Conservation (phyloP, 2,888 invertebrate species). For the Perithous albicinctus region DNA sequence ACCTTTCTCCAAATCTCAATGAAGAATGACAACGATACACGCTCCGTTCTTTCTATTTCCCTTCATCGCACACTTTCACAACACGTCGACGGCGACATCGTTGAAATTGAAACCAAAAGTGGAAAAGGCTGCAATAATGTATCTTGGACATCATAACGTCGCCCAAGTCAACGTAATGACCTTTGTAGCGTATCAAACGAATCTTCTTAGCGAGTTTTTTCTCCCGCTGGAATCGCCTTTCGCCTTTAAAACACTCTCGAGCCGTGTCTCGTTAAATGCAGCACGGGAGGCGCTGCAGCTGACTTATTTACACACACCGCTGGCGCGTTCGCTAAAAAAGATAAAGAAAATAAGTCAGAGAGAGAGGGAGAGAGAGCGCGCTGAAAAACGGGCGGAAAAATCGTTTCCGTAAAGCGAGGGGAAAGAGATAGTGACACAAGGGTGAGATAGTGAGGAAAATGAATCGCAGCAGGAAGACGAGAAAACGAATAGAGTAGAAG, state of each 20-base stretch:
- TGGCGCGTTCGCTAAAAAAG: constrained; percentile 9
- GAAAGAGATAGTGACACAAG: constrained; percentile 3
- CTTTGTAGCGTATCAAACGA: constrained; percentile 66
- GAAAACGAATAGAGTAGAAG: background rate
- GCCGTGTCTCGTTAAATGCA: constrained; percentile 43
- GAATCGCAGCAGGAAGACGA: background rate
- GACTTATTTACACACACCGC: constrained; percentile 59
- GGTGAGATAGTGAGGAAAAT: constrained; percentile 3
- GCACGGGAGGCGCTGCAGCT: constrained; percentile 50
- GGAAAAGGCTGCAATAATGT: constrained; percentile 65
- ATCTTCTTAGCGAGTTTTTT: constrained; percentile 57
- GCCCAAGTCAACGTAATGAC: constrained; percentile 66
- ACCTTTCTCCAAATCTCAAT: background rate
- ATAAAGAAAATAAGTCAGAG: constrained; percentile 16
- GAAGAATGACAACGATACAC: background rate
- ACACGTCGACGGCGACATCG: constrained; percentile 39
- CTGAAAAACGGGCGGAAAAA: constrained; percentile 42
- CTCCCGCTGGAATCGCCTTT: background rate
- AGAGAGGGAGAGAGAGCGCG: background rate
- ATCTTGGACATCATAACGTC: constrained; percentile 50
- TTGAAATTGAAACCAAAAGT: constrained; percentile 59
- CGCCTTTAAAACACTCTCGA: constrained; percentile 5
- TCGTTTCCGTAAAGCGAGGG: constrained; percentile 23
- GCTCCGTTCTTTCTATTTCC: background rate
- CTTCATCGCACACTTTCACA: background rate